These are phyloP conservation scores for Caenorhabditis brenneri DNA, from an alignment of 1,140 invertebrate genomes.

Conservation along the genomic window DNA sequence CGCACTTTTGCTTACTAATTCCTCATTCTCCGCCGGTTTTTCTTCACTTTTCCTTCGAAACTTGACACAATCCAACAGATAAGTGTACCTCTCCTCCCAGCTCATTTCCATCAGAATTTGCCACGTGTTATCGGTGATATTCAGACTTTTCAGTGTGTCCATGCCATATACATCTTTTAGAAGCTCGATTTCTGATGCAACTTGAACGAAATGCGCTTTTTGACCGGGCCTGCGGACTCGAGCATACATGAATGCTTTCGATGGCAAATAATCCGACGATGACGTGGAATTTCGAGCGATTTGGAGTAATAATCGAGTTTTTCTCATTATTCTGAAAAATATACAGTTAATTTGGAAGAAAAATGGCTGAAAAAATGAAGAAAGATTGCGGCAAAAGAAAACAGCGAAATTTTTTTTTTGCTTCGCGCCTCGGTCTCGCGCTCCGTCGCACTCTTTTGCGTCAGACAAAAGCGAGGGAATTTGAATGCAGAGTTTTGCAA, in stretches of 20 bases:
- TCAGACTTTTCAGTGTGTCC: neutral
- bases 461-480: no score
- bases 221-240: slow-evolving; percentile 1
- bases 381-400: no score
- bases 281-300: neutral
- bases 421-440: no score
- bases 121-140: neutral
- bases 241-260: neutral
- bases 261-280: neutral
- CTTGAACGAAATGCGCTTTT: slow-evolving; percentile 11
- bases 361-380: neutral
- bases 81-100: neutral
- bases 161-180: slow-evolving; percentile 6
- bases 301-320: neutral
- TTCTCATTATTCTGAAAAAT: neutral
- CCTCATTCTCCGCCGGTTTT: neutral
- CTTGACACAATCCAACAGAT: neutral
- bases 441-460: no score
- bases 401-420: no score
- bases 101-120: slow-evolving; percentile 10
- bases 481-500: no score
- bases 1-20: neutral
- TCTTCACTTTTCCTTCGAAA: neutral
- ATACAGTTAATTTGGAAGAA: neutral
- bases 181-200: slow-evolving; percentile 6